Percentiles rank a stretch among this genome's conserved stretches.
phyloP scores from a whole-genome alignment of 2,888 invertebrate species.

The Drosophila meridiana region DNA sequence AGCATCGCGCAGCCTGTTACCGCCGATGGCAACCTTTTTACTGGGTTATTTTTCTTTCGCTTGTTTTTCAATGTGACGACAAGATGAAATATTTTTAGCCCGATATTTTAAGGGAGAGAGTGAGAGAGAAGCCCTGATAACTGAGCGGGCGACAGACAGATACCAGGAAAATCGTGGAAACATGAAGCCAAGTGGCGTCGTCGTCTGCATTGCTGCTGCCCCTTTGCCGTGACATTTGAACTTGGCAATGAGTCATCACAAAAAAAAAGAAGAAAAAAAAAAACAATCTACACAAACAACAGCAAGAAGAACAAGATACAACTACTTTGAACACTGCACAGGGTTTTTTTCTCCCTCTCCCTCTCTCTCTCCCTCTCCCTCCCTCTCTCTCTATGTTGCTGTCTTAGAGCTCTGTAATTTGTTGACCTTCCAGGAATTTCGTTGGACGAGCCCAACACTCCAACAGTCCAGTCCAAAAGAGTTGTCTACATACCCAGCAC shows the following conservation, averaged over 20 bases:
- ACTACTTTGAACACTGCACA: conserved; percentile 33
- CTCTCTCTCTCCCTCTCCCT: not conserved
- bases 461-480: conserved; percentile 7
- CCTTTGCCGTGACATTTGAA: conserved; percentile 65
- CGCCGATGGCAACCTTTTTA: not conserved
- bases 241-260: conserved; percentile 73
- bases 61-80: conserved; percentile 50
- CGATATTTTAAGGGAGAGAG: conserved; percentile 36
- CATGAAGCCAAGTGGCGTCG: conserved; percentile 54
- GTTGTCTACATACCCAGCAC: conserved; percentile 5
- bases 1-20: not conserved
- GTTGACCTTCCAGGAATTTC: conserved; percentile 61
- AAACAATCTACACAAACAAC: conserved; percentile 22
- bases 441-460: conserved; percentile 19
- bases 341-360: conserved; percentile 9
- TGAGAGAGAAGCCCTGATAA: conserved; percentile 42
- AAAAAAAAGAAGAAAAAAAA: conserved; percentile 5
- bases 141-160: conserved; percentile 31
- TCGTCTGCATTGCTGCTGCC: conserved; percentile 25
- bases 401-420: conserved; percentile 32
- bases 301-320: conserved; percentile 20
- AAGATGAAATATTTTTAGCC: conserved; percentile 45
- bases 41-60: conserved; percentile 3
- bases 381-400: not conserved
- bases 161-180: conserved; percentile 57